Base-by-base conservation (phyloP, 2,113 vertebrate species). In the Sebastes fasciatus region DNA sequence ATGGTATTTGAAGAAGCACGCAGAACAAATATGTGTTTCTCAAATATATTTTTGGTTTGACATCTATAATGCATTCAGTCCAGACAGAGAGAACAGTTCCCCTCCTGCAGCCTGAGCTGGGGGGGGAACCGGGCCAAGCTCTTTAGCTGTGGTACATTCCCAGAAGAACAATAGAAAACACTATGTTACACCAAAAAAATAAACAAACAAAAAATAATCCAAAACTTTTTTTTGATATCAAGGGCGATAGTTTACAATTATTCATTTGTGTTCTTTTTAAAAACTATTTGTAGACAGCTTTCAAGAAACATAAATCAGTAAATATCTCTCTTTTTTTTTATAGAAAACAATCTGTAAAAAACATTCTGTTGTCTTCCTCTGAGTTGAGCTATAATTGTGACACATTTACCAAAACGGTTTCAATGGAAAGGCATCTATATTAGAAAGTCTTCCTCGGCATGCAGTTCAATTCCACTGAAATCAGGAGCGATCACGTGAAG, bases 31-130 rank as follows among this genome's bases (percentile, higher is more conserved):
- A 55, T 17, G 43, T 70, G 69, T 92, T 90, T 93, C 87, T 90
- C 84, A 93, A 93, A 91, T 94, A 91, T 95, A 95, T 95, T 95
- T 96, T 95, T 93, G 94, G 91, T 94, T 93, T 87, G 86, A 94
- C 90, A 93, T 93, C 84, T 89, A 90, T 91, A 93, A 88, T 92
- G 88, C 88, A 92, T 93, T 92, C 86, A 93, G 84, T 93, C 76
- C 87, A 92, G 89, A 93, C 73, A 79, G 2, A 88, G 71, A 87
- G 80, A 85, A 86, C 86, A 91, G 54, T 61, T 88, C 83, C 62
- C 76, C 80, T 82, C 73, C 65, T 89, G 67, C 65, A 77, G 77
- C 62, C 64, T 74, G 88, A 82, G 79, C 60, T 17, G 1, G 5
- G 46, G 40, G 52, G 75, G 73, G 16, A 16, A 69, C 62, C 69